Base-by-base conservation (phyloP, 2,113 vertebrate genomes). In the Cettia cetti region DNA sequence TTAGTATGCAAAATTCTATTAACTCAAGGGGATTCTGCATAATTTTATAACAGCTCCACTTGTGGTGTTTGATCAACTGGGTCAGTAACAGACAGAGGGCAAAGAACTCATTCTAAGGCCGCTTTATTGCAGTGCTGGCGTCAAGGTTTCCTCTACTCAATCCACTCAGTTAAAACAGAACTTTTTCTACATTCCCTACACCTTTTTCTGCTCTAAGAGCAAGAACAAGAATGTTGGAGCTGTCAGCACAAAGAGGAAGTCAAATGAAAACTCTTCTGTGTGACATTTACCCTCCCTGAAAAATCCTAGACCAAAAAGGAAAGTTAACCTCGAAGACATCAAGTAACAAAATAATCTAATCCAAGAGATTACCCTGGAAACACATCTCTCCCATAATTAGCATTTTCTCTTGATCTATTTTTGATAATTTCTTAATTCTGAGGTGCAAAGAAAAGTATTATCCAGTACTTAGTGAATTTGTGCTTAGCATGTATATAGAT, bases 11-110 rank as follows among this genome's bases (percentile, higher is more conserved):
- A 79, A 84, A 89, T 69, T 47, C 82, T 75, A 68, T 90, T 65
- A 81, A 94, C 70, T 94, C 85, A 60, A 88, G 83, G 60, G 82
- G 61, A 91, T 90, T 94, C 79, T 76, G 75, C 64, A 53, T 63
- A 78, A 91, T 84, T 95, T 93, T 89, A 17, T 86, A 90, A 93
- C 89, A 90, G 83, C 85, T 91, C 76, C 76, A 82, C 70, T 56
- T n/a, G 52, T 60, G 82, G 57, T 70, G 52, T 87, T 60, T 92
- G 71, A 92, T 56, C 3, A 39, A 79, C 63, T 50, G 17, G 78
- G 72, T 94, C 89, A 93, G 89, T 64, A 52, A 49, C 84, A 93
- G 79, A 61, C 93, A 82, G 79, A 94, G 59, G 76, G 96, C 56
- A 63, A 49, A 52, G 79, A 87, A 80, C 68, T 71, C 52, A 86